These are phyloP conservation scores for Parambassis ranga DNA, from an alignment of 2,797 vertebrate species.

Conservation along the genomic window DNA sequence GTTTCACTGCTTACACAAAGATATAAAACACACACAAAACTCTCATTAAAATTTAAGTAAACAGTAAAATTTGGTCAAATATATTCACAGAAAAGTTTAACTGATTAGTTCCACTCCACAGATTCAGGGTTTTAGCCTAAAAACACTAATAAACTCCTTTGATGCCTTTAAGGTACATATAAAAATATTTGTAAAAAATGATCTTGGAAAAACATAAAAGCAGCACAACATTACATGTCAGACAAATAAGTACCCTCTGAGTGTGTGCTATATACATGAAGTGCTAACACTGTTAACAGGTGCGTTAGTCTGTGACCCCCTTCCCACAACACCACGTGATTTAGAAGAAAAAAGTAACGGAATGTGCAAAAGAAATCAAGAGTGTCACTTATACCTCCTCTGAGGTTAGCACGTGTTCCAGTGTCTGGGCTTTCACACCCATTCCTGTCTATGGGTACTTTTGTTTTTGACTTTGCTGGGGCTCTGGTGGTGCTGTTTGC, in stretches of 20 bases:
- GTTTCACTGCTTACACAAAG: no score
- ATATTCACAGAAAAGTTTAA: constrained; percentile 1
- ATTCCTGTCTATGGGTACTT: constrained; percentile 34
- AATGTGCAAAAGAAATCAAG: constrained; percentile 27
- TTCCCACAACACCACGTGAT: constrained; percentile 27
- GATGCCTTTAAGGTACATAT: background rate
- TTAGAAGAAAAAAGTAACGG: background rate
- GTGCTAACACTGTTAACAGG: constrained; percentile 32
- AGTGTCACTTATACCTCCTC: background rate
- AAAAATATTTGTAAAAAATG: constrained; percentile 31
- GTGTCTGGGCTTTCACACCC: constrained; percentile 40
- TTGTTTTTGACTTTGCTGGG: constrained; percentile 22
- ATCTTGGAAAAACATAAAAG: constrained; percentile 32
- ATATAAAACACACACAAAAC: no score
- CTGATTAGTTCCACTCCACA: background rate
- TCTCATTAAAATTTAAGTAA: background rate
- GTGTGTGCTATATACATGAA: constrained; percentile 10
- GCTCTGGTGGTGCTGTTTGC: constrained; percentile 19
- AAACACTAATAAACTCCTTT: constrained; percentile 1
- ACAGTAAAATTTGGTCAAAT: constrained; percentile 4
- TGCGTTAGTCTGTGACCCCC: constrained; percentile 6
- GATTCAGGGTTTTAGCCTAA: background rate
- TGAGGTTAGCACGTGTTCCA: constrained; percentile 11
- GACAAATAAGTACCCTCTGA: constrained; percentile 18
- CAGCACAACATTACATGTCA: constrained; percentile 7